phyloP scores from a whole-genome alignment of 2,797 vertebrate species.

The Scomberomorus guttatus region DNA sequence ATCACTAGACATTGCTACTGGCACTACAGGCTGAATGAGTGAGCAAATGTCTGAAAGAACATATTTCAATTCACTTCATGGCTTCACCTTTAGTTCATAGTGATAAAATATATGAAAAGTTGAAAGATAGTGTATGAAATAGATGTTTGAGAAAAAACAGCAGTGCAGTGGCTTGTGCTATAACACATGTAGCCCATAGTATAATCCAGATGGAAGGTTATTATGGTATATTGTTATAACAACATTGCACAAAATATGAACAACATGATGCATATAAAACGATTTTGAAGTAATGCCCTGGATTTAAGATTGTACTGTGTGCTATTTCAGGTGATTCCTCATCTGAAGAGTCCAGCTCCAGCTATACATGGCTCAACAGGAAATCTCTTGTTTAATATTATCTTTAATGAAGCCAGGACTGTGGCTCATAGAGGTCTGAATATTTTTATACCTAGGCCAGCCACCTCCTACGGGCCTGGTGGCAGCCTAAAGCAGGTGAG shows the following conservation, averaged over 20 bases:
- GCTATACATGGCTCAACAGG: not conserved
- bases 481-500: no score
- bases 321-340: not conserved
- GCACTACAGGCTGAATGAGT: not conserved
- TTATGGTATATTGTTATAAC: not conserved
- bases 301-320: not conserved
- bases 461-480: no score
- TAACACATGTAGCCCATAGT: not conserved
- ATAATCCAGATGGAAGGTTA: not conserved
- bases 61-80: not conserved
- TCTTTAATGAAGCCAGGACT: slow-evolving; percentile 4
- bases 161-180: no score
- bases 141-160: no score
- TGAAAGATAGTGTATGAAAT: no score
- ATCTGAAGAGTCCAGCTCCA: slow-evolving; percentile 5
- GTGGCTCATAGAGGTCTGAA: slow-evolving; percentile 1
- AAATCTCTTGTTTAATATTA: slow-evolving; percentile 12
- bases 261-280: slow-evolving; percentile 5
- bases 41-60: not conserved
- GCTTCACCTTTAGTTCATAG: not conserved
- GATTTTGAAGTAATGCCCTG: not conserved
- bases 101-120: not conserved
- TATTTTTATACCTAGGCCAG: not conserved
- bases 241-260: not conserved
- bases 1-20: not conserved